Conservation (phyloP, 2,888 invertebrate species). For the Cheilosia scutellata region DNA sequence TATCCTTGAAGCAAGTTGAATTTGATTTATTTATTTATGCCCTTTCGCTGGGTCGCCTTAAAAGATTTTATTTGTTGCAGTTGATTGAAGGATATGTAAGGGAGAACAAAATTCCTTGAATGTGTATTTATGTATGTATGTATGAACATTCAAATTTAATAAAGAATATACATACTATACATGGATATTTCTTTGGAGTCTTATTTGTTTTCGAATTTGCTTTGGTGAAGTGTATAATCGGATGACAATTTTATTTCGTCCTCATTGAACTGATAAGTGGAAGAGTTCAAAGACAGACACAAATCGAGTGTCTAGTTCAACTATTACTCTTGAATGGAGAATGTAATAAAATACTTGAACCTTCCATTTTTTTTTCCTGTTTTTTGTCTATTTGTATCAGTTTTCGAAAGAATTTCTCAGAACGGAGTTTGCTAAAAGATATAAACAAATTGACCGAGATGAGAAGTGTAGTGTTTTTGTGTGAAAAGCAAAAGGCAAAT, state of each 20-base stretch:
- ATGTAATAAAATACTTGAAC: conserved; percentile 41
- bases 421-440: conserved; percentile 2
- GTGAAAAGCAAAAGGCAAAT: not conserved
- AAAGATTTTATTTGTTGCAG: conserved; percentile 63
- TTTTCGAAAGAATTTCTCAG: conserved; percentile 19
- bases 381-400: conserved; percentile 31
- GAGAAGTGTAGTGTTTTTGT: not conserved
- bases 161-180: not conserved
- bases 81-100: conserved; percentile 48
- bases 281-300: conserved; percentile 13
- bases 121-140: conserved; percentile 5
- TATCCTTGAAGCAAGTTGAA: conserved; percentile 67
- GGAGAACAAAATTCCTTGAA: not conserved
- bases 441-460: conserved; percentile 13
- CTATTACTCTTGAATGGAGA: conserved; percentile 1
- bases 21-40: conserved; percentile 73
- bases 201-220: conserved; percentile 43
- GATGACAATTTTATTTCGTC: conserved; percentile 26
- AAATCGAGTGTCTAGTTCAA: conserved; percentile 34
- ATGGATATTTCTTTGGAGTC: conserved; percentile 5
- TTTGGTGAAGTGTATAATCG: conserved; percentile 45
- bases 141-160: conserved; percentile 34
- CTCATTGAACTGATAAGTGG: conserved; percentile 13
- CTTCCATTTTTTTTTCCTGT: conserved; percentile 10
- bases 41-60: conserved; percentile 22